Conservation (phyloP, 2,888 invertebrate species). For the Timema cristinae region DNA sequence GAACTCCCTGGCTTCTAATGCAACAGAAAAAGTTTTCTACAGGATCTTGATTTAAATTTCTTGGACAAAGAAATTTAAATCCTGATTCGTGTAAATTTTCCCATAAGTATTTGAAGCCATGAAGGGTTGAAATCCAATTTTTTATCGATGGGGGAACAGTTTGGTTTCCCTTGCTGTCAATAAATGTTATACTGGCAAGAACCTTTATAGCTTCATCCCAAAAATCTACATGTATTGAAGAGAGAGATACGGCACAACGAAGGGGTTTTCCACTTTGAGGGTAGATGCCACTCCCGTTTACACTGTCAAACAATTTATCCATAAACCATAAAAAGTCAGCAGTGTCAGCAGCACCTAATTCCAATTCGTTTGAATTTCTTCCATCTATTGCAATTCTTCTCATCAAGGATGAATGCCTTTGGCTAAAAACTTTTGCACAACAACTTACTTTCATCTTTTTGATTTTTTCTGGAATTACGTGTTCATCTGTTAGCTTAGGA, state of each 20-base stretch:
- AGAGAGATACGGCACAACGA: neutral
- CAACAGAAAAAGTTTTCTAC: neutral
- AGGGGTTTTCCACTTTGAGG: constrained; percentile 8
- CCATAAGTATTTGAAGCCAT: neutral
- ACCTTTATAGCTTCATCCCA: constrained; percentile 16
- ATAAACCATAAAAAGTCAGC: neutral
- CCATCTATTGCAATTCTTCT: neutral
- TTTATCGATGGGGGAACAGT: neutral
- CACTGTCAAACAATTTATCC: neutral
- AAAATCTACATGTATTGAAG: constrained; percentile 8
- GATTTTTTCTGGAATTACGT: constrained; percentile 15
- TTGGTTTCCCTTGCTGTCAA: neutral
- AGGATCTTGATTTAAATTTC: neutral
- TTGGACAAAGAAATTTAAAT: neutral
- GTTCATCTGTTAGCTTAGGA: constrained; percentile 16
- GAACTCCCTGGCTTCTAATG: neutral
- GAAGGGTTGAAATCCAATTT: neutral
- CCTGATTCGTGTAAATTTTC: neutral
- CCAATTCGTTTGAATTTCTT: too few species aligned
- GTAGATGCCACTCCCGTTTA: neutral
- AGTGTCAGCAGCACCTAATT: neutral
- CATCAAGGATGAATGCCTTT: constrained; percentile 12
- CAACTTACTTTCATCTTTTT: constrained; percentile 8
- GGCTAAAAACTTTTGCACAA: constrained; percentile 14
- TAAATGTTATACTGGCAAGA: constrained; percentile 15